Evolutionary conservation across 1,140 invertebrate genomes (phyloP).

Genomic region (Plectrocnemia conspersa): DNA sequence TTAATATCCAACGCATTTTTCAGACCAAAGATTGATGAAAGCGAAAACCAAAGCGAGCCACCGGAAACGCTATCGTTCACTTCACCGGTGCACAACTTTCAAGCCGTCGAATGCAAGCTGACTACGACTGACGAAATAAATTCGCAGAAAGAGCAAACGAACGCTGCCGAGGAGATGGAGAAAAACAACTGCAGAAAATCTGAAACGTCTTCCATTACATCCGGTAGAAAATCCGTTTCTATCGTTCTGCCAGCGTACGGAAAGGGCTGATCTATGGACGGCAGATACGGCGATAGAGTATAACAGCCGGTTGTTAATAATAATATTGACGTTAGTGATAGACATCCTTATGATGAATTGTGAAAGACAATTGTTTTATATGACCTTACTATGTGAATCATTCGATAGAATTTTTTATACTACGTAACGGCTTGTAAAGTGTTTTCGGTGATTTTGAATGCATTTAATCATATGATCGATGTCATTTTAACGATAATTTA

Average conservation of each 20-base stretch:
- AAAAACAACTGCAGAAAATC: constrained; percentile 20
- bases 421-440: no score
- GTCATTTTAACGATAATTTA: no score
- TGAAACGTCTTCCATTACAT: constrained; percentile 37
- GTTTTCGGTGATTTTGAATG: no score
- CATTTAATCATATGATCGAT: no score
- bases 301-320: constrained; percentile 45
- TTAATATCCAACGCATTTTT: constrained; percentile 16
- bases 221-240: constrained; percentile 49
- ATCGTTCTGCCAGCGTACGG: constrained; percentile 54
- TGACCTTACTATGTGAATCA: no score
- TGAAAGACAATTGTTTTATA: no score
- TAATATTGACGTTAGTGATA: constrained; percentile 49
- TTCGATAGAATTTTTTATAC: no score
- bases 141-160: constrained; percentile 13
- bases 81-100: constrained; percentile 44
- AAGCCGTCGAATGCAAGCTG: constrained; percentile 48
- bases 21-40: constrained; percentile 31
- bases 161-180: constrained; percentile 13
- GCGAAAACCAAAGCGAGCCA: constrained; percentile 29
- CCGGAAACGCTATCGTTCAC: constrained; percentile 42
- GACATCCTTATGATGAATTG: no score
- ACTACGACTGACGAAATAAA: constrained; percentile 46
- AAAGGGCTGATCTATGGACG: constrained; percentile 44
- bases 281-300: constrained; percentile 45